These are phyloP conservation scores for Caenorhabditis inopinata DNA, from an alignment of 1,140 invertebrate genomes.

Conservation along the genomic window DNA sequence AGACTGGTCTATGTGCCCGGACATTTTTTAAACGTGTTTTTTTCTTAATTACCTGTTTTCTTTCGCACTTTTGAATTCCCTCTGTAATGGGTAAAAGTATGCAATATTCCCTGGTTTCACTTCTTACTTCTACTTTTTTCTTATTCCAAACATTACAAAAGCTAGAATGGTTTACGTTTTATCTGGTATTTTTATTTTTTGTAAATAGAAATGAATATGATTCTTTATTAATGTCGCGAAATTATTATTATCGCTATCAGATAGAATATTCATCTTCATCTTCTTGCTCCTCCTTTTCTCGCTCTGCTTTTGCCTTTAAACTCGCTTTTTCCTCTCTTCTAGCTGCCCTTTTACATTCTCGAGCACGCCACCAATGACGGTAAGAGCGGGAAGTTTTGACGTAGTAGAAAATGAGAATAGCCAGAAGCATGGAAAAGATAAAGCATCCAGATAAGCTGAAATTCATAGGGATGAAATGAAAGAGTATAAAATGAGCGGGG, in stretches of 20 bases:
- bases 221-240: not conserved
- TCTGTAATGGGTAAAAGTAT: slow-evolving; percentile 8
- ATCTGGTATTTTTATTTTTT: not conserved
- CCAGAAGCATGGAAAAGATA: not conserved
- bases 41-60: not conserved
- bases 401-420: slow-evolving; percentile 4
- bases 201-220: not conserved
- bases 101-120: not conserved
- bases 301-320: slow-evolving; percentile 5
- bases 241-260: not conserved
- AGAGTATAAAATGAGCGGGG: too few relatives aligned
- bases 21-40: slow-evolving; percentile 72
- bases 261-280: slow-evolving; percentile 14
- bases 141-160: not conserved
- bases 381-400: slow-evolving; percentile 17
- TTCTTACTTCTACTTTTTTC: not conserved
- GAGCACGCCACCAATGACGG: slow-evolving; percentile 1
- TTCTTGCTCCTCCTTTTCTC: slow-evolving; percentile 13
- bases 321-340: slow-evolving; percentile 7
- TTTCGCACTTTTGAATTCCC: not conserved
- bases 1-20: slow-evolving; percentile 86
- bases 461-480: not conserved
- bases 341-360: not conserved
- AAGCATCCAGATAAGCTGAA: not conserved
- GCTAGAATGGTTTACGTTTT: not conserved